Conservation (phyloP, 2,888 invertebrate genomes). For the Ischnura elegans region DNA sequence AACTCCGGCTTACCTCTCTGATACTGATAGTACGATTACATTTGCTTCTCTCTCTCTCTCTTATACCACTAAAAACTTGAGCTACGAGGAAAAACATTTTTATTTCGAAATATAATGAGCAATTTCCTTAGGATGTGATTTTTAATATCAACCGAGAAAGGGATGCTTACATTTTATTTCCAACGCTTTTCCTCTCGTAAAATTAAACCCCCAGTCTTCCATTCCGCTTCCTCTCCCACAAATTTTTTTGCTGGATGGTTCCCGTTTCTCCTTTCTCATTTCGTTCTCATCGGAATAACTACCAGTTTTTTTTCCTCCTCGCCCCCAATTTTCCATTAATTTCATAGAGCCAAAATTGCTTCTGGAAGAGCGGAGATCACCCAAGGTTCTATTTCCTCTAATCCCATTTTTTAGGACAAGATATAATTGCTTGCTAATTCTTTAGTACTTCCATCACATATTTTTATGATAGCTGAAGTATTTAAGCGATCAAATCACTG, state of each 20-base stretch:
- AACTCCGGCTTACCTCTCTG: no score
- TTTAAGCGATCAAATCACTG: not conserved
- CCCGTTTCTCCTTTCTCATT: not conserved
- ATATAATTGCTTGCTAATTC: not conserved
- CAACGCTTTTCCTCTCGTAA: not conserved
- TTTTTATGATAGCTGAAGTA: not conserved
- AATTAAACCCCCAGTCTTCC: not conserved
- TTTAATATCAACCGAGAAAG: not conserved
- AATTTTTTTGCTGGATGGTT: not conserved
- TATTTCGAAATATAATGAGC: not conserved
- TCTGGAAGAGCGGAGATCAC: not conserved
- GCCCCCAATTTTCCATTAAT: not conserved
- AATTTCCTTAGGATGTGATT: constrained; percentile 24
- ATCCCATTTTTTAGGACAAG: not conserved
- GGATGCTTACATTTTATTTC: not conserved
- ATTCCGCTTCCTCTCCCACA: not conserved
- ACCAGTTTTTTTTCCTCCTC: constrained; percentile 9
- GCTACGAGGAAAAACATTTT: not conserved
- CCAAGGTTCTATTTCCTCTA: not conserved
- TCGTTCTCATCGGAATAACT: not conserved
- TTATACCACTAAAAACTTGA: not conserved
- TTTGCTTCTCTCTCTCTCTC: no score
- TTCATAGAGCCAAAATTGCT: not conserved
- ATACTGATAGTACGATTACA: no score
- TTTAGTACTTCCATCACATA: not conserved